Base-by-base conservation (phyloP, 1,140 invertebrate species). In the Neotoxoptera formosana region DNA sequence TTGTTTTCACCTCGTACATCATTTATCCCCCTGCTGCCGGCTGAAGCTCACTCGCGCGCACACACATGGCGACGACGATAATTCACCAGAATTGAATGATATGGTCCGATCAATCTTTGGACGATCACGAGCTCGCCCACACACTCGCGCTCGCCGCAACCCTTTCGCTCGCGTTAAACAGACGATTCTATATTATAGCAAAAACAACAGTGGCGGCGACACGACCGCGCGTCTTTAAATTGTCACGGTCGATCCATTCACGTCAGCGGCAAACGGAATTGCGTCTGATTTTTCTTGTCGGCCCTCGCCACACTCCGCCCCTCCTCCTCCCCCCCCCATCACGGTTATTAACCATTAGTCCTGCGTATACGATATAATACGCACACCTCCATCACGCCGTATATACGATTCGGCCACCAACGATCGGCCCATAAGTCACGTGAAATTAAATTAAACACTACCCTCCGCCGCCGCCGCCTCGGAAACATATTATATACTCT, bases 241-340 rank as follows among this genome's bases (percentile, higher is more conserved):
- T 86, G 91, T 93, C 91, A 51, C 91, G 48, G 91, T 41, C 91
- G 91, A 93, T 93, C 91, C 91, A 93, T 93, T 86, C 91, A 93
- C 91, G 91, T 93, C 91, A 93, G 34, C 48, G 81, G 81, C 91
- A 93, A 90, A 89, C 91, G 76, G 67, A 86, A 93, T 93, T 93
- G 76, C 91, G 91, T 93, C 81, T 86, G 91, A 93, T 93, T 93
- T 93, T 93, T 93, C 91, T 86, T 93, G 91, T 84, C 88, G 88
- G 56, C 56, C 51, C 30, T 51, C 45, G 41, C 45, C 30, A 41
- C 1, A 41, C 47, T 14, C 60, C 14, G 0, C 60, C 3, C 14
- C 11, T 36, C 91, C 11, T n/a, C n/a, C n/a, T n/a, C n/a, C n/a
- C n/a, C n/a, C 14, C 11, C 56, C 91, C 11, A 9, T 20, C 34